Conservation (phyloP, 2,797 vertebrate species). For the Lemur catta region DNA sequence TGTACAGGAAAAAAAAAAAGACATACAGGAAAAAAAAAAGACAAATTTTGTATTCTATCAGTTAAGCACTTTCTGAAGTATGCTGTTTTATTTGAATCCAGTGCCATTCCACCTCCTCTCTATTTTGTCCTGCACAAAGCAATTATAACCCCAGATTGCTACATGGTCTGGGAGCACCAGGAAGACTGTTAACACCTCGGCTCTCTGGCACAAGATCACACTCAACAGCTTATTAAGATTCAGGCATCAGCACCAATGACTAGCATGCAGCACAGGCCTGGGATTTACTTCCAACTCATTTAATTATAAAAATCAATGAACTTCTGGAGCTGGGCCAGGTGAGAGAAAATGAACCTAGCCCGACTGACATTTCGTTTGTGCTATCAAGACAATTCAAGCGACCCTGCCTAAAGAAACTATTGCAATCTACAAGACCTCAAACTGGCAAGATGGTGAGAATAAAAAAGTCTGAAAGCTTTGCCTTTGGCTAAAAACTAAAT, state of each 20-base stretch:
- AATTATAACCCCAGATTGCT: slow-evolving; percentile 84
- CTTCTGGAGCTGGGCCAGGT: slow-evolving; percentile 73
- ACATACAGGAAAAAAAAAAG: not conserved
- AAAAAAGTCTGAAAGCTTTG: slow-evolving; percentile 10
- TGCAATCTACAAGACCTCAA: not conserved
- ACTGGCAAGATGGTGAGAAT: not conserved
- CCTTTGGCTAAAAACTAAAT: not conserved
- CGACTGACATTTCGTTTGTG: slow-evolving; percentile 47
- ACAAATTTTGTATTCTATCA: slow-evolving; percentile 63
- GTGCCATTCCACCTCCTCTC: slow-evolving; percentile 74
- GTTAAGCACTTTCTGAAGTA: slow-evolving; percentile 55
- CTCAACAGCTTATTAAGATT: slow-evolving; percentile 87
- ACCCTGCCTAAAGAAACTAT: slow-evolving; percentile 44
- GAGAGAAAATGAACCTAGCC: slow-evolving; percentile 71
- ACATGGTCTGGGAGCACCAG: slow-evolving; percentile 75
- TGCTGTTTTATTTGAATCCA: slow-evolving; percentile 73
- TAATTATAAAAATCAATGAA: slow-evolving; percentile 87
- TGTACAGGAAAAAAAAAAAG: not conserved
- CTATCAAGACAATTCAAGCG: slow-evolving; percentile 64
- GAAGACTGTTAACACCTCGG: slow-evolving; percentile 82
- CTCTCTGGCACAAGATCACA: slow-evolving; percentile 79
- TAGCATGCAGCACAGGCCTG: slow-evolving; percentile 77
- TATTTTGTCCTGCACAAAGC: slow-evolving; percentile 81
- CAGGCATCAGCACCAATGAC: slow-evolving; percentile 81
- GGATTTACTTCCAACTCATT: slow-evolving; percentile 84